Evolutionary conservation across 1,140 invertebrate species (phyloP).

Genomic region (Zaprionus ghesquierei): DNA sequence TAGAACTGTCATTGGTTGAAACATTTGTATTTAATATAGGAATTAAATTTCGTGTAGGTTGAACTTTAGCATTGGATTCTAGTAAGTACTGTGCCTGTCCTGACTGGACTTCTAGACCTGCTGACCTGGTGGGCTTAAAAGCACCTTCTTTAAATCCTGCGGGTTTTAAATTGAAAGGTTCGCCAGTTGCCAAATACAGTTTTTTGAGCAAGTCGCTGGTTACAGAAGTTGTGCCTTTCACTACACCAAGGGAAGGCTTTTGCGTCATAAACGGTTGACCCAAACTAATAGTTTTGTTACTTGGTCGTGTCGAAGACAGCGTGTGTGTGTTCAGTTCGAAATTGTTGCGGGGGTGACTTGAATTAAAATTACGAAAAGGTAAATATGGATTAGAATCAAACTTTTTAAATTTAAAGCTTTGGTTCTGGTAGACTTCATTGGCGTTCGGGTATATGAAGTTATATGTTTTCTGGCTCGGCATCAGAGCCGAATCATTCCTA

Average conservation of each 20-base stretch:
- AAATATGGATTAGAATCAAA: neutral
- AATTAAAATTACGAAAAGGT: neutral
- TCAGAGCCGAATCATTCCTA: neutral
- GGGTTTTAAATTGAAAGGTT: conserved; percentile 17
- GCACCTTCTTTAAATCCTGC: neutral
- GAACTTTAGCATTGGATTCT: neutral
- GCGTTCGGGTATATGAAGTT: neutral
- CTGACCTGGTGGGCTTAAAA: neutral
- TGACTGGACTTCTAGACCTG: neutral
- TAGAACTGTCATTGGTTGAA: neutral
- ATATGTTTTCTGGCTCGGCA: neutral
- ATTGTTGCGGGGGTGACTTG: neutral
- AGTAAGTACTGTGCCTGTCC: neutral
- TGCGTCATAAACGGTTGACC: conserved; percentile 14
- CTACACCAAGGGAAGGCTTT: neutral
- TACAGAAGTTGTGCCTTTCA: neutral
- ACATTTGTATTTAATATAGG: neutral
- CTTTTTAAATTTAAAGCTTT: neutral
- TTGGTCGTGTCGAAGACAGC: neutral
- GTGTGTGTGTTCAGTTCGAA: neutral
- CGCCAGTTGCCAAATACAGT: conserved; percentile 23
- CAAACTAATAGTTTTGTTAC: neutral
- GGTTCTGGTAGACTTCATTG: neutral
- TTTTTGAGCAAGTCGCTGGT: conserved; percentile 8
- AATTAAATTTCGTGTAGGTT: neutral